Conservation (phyloP, 2,113 vertebrate species). For the Scophthalmus maximus region DNA sequence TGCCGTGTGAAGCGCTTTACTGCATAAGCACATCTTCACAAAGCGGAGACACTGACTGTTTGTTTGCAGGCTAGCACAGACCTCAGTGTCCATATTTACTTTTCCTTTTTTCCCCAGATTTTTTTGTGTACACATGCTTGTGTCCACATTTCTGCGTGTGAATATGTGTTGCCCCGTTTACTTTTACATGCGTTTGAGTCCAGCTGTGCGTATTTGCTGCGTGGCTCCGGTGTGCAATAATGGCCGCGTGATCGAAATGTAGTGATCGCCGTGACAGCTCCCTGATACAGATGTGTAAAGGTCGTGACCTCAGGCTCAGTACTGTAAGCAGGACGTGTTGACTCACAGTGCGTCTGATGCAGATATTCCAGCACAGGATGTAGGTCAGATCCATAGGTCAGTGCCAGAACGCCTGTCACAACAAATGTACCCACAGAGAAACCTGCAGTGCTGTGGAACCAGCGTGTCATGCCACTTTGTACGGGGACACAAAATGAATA, state of each 20-base stretch:
- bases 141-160: constrained; percentile 6
- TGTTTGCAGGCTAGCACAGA: constrained; percentile 52
- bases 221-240: constrained; percentile 21
- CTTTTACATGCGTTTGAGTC: constrained; percentile 10
- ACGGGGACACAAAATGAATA: not conserved
- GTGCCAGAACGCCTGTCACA: constrained; percentile 5
- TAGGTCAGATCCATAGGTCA: constrained; percentile 39
- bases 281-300: constrained; percentile 31
- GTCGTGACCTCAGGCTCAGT: constrained; percentile 10
- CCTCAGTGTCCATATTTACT: constrained; percentile 38
- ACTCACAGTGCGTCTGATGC: constrained; percentile 21
- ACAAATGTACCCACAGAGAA: constrained; percentile 15
- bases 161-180: constrained; percentile 1
- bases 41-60: constrained; percentile 19
- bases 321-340: constrained; percentile 12
- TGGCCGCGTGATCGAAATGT: constrained; percentile 1
- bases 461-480: not conserved
- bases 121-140: constrained; percentile 16
- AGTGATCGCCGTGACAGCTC: constrained; percentile 13
- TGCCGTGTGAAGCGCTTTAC: constrained; percentile 43
- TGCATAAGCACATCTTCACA: constrained; percentile 41
- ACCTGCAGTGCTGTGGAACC: constrained; percentile 8
- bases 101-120: not conserved
- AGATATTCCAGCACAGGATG: constrained; percentile 17
- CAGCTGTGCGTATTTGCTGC: constrained; percentile 3